Conservation (phyloP, 2,888 invertebrate species). For the Ormyrus pomaceus region DNA sequence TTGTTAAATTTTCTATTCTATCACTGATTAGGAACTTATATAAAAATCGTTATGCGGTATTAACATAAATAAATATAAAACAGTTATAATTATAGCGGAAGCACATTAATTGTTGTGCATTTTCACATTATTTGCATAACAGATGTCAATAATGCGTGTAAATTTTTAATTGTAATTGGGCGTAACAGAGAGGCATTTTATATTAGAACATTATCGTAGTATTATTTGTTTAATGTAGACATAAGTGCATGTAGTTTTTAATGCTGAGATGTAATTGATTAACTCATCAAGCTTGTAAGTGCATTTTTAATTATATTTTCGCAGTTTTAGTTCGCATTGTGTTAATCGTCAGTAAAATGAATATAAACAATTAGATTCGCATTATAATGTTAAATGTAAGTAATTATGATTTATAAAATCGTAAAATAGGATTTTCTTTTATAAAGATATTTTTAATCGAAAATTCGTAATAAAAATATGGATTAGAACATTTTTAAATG, state of each 20-base stretch:
- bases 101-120: no score
- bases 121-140: no score
- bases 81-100: no score
- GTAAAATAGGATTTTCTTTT: no score
- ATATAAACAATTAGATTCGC: no score
- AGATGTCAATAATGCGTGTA: no score
- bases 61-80: no score
- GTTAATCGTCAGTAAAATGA: slow-evolving; percentile 2
- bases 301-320: neutral
- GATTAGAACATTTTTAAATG: neutral
- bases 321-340: neutral
- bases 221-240: slow-evolving; percentile 18
- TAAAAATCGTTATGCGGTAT: neutral
- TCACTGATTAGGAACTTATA: no score
- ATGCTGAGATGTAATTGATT: neutral
- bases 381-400: no score
- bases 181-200: neutral
- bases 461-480: neutral
- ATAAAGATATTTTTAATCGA: no score
- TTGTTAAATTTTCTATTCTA: no score
- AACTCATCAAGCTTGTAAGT: slow-evolving; percentile 28
- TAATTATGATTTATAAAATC: no score
- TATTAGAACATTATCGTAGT: neutral
- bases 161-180: neutral
- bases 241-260: slow-evolving; percentile 28